Conservation (phyloP, 2,888 invertebrate species). For the Phengaris alcon region DNA sequence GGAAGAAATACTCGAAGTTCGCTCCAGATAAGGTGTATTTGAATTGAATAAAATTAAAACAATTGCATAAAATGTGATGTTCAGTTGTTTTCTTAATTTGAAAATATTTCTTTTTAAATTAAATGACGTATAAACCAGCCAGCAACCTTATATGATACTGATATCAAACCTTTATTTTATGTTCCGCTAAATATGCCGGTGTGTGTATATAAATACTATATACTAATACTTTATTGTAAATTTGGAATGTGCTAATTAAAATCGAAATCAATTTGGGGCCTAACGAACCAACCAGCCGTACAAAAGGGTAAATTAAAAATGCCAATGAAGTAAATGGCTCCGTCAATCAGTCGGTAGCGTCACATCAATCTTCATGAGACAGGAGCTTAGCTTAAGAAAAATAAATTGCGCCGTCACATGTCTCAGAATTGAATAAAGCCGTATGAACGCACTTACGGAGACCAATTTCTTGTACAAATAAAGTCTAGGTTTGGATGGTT, state of each 20-base stretch:
- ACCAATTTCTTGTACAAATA: conserved; percentile 19
- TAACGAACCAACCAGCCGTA: conserved; percentile 38
- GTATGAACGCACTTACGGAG: conserved; percentile 17
- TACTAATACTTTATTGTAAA: background rate
- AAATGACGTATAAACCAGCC: too few relatives aligned
- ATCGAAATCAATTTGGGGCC: conserved; percentile 25
- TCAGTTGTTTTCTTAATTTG: too few relatives aligned
- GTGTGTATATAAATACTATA: too few relatives aligned
- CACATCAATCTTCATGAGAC: conserved; percentile 72
- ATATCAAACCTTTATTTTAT: too few relatives aligned
- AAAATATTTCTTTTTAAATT: too few relatives aligned
- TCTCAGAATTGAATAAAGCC: conserved; percentile 28
- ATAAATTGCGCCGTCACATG: conserved; percentile 56
- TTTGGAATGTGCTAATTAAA: conserved; percentile 15
- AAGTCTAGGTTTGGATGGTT: conserved; percentile 4
- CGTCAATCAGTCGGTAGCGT: conserved; percentile 66
- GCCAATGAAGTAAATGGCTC: conserved; percentile 71
- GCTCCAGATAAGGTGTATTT: too few relatives aligned
- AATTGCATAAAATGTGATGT: too few relatives aligned
- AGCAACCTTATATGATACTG: too few relatives aligned
- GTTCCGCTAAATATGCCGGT: too few relatives aligned
- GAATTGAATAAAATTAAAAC: too few relatives aligned
- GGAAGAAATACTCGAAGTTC: too few relatives aligned
- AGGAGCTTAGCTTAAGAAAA: conserved; percentile 60
- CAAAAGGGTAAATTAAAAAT: conserved; percentile 66